These are phyloP conservation scores for Steatornis caripensis DNA, from an alignment of 2,113 vertebrate genomes.

Conservation along the genomic window DNA sequence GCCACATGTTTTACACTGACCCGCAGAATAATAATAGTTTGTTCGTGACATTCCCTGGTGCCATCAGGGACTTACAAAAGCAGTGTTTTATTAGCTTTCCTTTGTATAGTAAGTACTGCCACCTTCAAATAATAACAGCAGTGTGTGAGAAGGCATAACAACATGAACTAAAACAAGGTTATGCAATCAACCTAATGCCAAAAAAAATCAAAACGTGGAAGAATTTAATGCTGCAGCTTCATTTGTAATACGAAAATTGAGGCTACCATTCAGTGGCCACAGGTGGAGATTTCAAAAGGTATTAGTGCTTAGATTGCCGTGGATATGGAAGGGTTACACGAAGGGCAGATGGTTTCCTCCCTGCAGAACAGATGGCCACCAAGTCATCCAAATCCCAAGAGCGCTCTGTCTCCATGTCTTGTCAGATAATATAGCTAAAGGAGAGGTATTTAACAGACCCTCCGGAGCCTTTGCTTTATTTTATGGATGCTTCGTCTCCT, in stretches of 20 bases:
- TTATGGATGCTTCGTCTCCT: not conserved
- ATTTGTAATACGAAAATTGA: not conserved
- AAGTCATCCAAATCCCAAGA: constrained; percentile 1
- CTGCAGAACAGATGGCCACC: constrained; percentile 34
- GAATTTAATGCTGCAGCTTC: not conserved
- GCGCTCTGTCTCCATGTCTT: not conserved
- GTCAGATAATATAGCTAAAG: not conserved
- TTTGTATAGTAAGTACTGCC: not conserved
- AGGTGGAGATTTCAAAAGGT: not conserved
- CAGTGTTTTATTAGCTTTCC: not conserved
- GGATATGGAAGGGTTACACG: not conserved
- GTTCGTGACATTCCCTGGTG: not conserved
- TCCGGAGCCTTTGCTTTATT: not conserved
- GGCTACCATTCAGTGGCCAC: not conserved
- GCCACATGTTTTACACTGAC: not conserved
- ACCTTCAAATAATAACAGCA: not conserved
- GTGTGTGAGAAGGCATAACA: not conserved
- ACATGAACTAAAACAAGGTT: not conserved
- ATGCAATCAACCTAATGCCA: not conserved
- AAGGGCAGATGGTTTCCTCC: constrained; percentile 24
- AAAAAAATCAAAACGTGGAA: not conserved
- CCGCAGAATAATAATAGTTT: not conserved
- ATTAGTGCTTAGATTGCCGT: not conserved
- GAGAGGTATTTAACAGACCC: not conserved
- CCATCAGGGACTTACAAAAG: not conserved